Evolutionary conservation across 2,888 invertebrate genomes (phyloP).

Genomic region (Scaptomyza reducta): DNA sequence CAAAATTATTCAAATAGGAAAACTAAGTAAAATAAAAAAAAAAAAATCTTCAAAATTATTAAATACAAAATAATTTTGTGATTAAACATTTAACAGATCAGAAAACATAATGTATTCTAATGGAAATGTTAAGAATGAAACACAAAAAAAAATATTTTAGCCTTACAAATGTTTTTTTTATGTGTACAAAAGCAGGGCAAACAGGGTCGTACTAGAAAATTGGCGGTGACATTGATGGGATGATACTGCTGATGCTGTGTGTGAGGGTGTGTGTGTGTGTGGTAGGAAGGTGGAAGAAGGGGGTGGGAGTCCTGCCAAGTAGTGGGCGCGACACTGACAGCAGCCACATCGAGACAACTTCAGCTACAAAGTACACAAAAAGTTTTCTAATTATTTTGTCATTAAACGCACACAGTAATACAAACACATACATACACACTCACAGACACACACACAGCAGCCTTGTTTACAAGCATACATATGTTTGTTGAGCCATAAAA

Average conservation of each 20-base stretch:
- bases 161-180: background rate
- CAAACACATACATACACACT: conserved; percentile 54
- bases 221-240: conserved; percentile 78
- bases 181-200: conserved; percentile 16
- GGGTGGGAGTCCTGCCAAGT: conserved; percentile 18
- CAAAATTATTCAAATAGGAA: too few relatives aligned
- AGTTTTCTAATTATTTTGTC: conserved; percentile 84
- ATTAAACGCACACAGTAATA: conserved; percentile 78
- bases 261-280: conserved; percentile 2
- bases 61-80: too few relatives aligned
- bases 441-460: conserved; percentile 44
- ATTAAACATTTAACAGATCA: too few relatives aligned
- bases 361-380: conserved; percentile 81
- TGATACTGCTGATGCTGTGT: conserved; percentile 27
- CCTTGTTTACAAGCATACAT: conserved; percentile 70
- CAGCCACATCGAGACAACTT: conserved; percentile 57
- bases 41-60: too few relatives aligned
- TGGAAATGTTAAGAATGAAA: background rate
- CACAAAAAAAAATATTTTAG: background rate
- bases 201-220: conserved; percentile 61
- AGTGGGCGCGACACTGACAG: conserved; percentile 21
- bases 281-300: background rate
- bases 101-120: too few relatives aligned
- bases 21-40: too few relatives aligned
- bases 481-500: conserved; percentile 76